Evolutionary conservation across 2,113 vertebrate species (phyloP).

Genomic region (Stegostoma tigrinum): DNA sequence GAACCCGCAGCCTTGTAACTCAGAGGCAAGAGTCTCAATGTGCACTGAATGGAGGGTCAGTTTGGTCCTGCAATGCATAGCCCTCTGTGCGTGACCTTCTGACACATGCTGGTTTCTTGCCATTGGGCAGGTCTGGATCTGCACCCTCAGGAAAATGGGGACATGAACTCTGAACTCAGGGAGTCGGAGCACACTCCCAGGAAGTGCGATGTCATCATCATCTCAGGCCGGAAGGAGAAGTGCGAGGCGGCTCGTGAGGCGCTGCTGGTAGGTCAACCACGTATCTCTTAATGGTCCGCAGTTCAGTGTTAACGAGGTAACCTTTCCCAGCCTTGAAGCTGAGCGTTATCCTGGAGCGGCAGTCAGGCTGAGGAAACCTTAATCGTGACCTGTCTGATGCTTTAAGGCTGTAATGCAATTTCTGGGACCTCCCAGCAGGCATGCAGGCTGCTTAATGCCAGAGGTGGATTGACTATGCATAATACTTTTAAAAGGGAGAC

Average conservation of each 20-base stretch:
- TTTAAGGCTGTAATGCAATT: background rate
- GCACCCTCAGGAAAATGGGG: conserved; percentile 57
- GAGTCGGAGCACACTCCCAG: conserved; percentile 53
- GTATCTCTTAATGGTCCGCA: background rate
- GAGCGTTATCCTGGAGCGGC: background rate
- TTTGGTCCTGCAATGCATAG: background rate
- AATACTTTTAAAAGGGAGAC: no score
- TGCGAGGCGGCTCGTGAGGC: conserved; percentile 60
- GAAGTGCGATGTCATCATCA: conserved; percentile 64
- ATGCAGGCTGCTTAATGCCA: background rate
- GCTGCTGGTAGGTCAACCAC: conserved; percentile 54
- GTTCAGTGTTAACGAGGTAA: no score
- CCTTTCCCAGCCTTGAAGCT: no score
- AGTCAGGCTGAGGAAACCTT: no score
- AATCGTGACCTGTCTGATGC: background rate
- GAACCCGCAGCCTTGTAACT: no score
- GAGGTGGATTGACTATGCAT: no score
- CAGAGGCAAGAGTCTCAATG: no score
- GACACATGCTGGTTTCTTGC: background rate
- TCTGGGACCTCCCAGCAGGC: background rate
- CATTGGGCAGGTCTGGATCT: conserved; percentile 54
- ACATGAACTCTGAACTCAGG: conserved; percentile 45
- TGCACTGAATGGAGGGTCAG: background rate
- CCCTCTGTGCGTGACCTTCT: background rate
- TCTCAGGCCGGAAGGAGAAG: conserved; percentile 61